Base-by-base conservation (phyloP, 2,888 invertebrate genomes). In the Drosophila bunnanda region DNA sequence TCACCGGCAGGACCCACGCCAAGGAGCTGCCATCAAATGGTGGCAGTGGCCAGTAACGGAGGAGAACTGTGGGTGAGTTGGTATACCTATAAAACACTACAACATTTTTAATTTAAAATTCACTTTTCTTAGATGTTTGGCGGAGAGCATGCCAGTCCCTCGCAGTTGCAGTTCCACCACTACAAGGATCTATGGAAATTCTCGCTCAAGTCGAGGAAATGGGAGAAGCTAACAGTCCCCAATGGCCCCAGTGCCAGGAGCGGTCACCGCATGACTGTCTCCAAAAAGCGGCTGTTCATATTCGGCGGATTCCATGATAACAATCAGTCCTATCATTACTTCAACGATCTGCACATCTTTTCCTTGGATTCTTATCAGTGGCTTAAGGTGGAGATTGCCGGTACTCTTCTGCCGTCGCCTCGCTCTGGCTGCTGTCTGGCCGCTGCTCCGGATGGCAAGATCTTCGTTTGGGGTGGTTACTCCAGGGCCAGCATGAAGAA, bases 291-390 rank as follows among this genome's bases (percentile, higher is more conserved):
- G 82, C 92, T 98, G 2, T 93, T 97, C 73, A 93, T 98, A 7
- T 98, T 98, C 93, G 98, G 98, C 0, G 98, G 98, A 1, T 98
- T 98, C 92, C 95, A 96, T 88, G 98, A 98, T 92, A 98, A 97
- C 91, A 94, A 96, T 2, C 94, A 96, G 62, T 96, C 96, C 71
- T 98, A 96, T 91, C 96, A 96, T 80, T 98, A 98, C 93, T 97
- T 95, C 91, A 98, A 98, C 91, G 98, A 98, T 91, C 91, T 97
- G 1, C 94, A 96, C 92, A 92, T 95, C 36, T 98, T 98, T 93
- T 95, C 96, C 80, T 92, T 97, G 77, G 97, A 97, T 86, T 94
- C 94, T 0, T 95, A 97, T 83, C 93, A 93, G 0, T 98, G 98
- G 98, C 93, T 92, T 3, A 96, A 95, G 90, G 88, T 98, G 53